Base-by-base conservation (phyloP, 2,797 vertebrate species). In the Diplodus sargus region DNA sequence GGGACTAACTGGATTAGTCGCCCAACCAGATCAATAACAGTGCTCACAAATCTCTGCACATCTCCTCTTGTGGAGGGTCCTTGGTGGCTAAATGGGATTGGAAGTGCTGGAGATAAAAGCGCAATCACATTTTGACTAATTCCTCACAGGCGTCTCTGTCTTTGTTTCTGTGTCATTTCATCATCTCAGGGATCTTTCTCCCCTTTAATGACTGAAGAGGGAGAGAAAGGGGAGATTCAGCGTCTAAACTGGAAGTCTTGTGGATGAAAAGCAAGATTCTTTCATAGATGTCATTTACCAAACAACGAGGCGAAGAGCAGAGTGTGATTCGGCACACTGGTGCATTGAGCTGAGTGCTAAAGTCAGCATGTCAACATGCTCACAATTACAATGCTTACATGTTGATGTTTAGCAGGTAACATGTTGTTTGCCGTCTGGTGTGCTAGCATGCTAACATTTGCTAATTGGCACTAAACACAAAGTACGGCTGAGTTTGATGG, bases 91-190 rank as follows among this genome's bases (percentile, higher is more conserved):
- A 87, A 88, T 66, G 14, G 70, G 74, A 79, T 78, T 83, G 70
- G 47, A 88, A 58, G 62, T 23, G 57, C 67, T 47, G 62, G 48
- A 82, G 87, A 90, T 89, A 49, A 88, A 90, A 88, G 78, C 5
- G 10, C 61, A 69, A 83, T 88, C 80, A 66, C 76, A 81, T 81
- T 87, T 77, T 16, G 54, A 79, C 70, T 85, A 88, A 87, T 87
- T 83, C 85, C 76, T 87, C 81, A 69, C 45, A 67, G 72, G 62
- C 15, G 11, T 60, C 61, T 58, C 45, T 2, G 43, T 75, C 77
- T 88, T 79, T 85, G 77, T 89, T 74, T 85, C 82, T 20, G 66
- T 69, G 61, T 83, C 81, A 80, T 84, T 87, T 90, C 83, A 85
- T 87, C 88, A 80, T 80, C 58, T 64, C 5, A 0, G 59, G 70